Base-by-base conservation (phyloP, 92 coral and sea anemone genomes). In the Paramuricea clavata region DNA sequence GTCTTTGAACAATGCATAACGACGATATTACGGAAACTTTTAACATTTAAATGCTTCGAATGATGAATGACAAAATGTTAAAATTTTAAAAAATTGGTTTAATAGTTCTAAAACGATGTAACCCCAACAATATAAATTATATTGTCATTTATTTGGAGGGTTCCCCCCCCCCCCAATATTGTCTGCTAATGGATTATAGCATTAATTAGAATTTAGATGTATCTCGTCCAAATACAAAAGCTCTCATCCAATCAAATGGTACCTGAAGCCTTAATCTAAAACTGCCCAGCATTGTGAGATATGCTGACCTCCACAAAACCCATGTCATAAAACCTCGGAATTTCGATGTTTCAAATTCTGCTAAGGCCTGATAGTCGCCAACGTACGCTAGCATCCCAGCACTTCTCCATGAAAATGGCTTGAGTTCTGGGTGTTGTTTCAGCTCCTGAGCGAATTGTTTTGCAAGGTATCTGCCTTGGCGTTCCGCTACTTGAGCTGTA, bases 401-500 rank as follows among this genome's bases (percentile, higher is more conserved):
- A 83, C 93, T 96, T 33, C 69, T 84, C 99, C 99, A 96, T 4
- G 98, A 89, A 73, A 94, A 96, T 12, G 92, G 93, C 78, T 91
- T 36, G 13, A 94, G 88, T 34, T 91, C 92, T 12, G 90, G 49
- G 2, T 69, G 70, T 50, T 69, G 86, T 3, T 92, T 95, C 17
- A 22, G 19, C 28, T 50, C 54, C 44, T 87, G 88, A 3, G 92
- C 90, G 61, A 91, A 81, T 12, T 86, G 86, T 68, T 91, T 94
- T 2, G 99, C 99, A 25, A 96, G 89, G 72, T 96, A 96, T 39
- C 89, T 88, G 6, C 99, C 99, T 69, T 96, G 93, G 44, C 92
- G 85, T 76, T 96, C 99, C 12, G 99, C 99, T 15, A 96, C 99
- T 74, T 96, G 99, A 2, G 99, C 99, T 15, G 98, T 96, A 71